Evolutionary conservation across 2,888 invertebrate genomes (phyloP), one percentile per base, ranked within the genome.

Genomic region (Calephelis perditalis): DNA sequence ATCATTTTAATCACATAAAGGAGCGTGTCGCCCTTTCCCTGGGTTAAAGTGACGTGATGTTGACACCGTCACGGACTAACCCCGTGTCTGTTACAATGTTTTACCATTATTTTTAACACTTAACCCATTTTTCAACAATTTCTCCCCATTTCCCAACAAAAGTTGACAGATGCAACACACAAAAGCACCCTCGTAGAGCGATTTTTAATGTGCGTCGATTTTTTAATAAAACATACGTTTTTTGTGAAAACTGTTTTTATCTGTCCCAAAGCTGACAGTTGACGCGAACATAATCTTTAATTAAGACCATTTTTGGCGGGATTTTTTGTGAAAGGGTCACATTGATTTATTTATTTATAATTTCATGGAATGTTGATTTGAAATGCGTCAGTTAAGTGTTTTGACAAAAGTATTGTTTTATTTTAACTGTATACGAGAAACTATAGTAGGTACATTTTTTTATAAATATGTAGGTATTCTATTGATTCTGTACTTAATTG

Each of bases 211-310:
- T 83, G 71, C 83, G 86, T 87, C 84, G 79, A 54, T 73, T 81
- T 73, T 71, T 70, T 70, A 73, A 67, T 68, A 67, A 82, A 84
- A 84, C 71, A 64, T 67, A 61, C 73, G 66, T 67, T 76, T 80
- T 85, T 81, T 80, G 77, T 76, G 70, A 69, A 52, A 73, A 66
- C 57, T 67, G 61, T 73, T 73, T 79, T 84, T 83, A 81, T 78
- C 76, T 76, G 70, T 77, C 75, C 81, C 76, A 87, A 88, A 90
- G 86, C 87, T 75, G 89, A 88, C 89, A 88, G 86, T 88, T 90
- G 89, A 90, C 89, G 89, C 89, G 87, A 72, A 89, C 74, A 84
- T 89, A 90, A 90, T 90, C 88, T 86, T 86, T 85, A 89, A 90
- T 88, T 87, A 87, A 85, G 84, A 84, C 76, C 81, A 79, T 83